phyloP scores from a whole-genome alignment of 2,113 vertebrate genomes.

The Entomyzon cyanotis region DNA sequence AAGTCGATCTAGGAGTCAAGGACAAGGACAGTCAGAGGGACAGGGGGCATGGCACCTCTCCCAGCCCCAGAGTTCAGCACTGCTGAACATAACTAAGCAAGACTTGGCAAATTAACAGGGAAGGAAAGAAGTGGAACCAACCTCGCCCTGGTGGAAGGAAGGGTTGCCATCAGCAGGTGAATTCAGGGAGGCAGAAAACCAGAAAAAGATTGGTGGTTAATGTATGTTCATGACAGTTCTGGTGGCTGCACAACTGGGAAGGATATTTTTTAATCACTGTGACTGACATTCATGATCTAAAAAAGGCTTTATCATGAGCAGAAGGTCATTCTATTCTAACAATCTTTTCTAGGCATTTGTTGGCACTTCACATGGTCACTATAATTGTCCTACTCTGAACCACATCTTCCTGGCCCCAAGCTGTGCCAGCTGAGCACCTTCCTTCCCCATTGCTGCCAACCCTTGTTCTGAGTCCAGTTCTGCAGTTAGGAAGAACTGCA shows the following conservation, averaged over 20 bases:
- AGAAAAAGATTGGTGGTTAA: slow-evolving; percentile 27
- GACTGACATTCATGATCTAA: background rate
- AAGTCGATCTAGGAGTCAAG: slow-evolving; percentile 85
- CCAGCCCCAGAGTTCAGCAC: background rate
- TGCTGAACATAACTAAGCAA: background rate
- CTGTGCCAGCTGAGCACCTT: background rate
- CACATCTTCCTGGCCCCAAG: background rate
- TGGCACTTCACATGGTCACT: background rate
- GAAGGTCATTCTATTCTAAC: background rate
- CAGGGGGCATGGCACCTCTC: background rate
- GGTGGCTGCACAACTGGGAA: background rate
- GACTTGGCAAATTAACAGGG: background rate
- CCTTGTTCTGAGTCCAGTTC: background rate
- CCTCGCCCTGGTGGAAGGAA: slow-evolving; percentile 87
- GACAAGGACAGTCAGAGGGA: background rate
- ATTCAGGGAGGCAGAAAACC: slow-evolving; percentile 58
- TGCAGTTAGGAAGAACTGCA: background rate
- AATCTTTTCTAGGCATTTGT: background rate
- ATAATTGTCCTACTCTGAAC: background rate
- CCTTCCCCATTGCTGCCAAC: background rate
- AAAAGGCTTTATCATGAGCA: background rate
- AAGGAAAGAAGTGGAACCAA: slow-evolving; percentile 81
- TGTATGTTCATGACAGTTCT: background rate
- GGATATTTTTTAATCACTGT: background rate
- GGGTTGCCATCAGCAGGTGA: slow-evolving; percentile 80